phyloP scores from a whole-genome alignment of 1,140 invertebrate species.

The Anadara kagoshimensis region DNA sequence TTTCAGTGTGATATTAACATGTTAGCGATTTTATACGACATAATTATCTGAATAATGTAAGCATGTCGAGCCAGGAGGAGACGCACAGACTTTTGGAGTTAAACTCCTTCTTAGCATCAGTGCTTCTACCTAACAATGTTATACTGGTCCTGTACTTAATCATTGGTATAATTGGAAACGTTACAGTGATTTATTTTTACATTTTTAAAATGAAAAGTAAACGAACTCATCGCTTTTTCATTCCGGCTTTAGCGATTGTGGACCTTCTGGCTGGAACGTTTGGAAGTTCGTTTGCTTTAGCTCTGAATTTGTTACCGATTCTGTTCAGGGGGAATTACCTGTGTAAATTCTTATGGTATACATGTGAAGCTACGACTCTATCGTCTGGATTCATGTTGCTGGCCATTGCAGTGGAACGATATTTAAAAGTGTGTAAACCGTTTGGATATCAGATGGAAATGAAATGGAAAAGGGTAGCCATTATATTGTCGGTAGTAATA shows the following conservation, averaged over 20 bases:
- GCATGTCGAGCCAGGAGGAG: no score
- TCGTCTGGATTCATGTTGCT: slow-evolving; percentile 31
- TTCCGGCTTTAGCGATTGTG: slow-evolving; percentile 26
- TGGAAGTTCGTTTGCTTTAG: slow-evolving; percentile 29
- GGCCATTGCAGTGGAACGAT: slow-evolving; percentile 32
- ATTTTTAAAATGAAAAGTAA: slow-evolving; percentile 15
- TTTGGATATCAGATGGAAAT: slow-evolving; percentile 27
- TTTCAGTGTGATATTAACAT: no score
- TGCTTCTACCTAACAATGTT: slow-evolving; percentile 27
- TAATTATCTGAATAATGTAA: no score
- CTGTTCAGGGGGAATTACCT: slow-evolving; percentile 24
- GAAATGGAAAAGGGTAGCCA: slow-evolving; percentile 11
- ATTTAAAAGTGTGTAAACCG: slow-evolving; percentile 35
- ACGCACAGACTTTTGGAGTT: slow-evolving; percentile 6
- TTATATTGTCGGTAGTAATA: slow-evolving; percentile 12
- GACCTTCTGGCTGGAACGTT: slow-evolving; percentile 31
- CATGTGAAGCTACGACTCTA: slow-evolving; percentile 25
- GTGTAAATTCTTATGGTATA: slow-evolving; percentile 37
- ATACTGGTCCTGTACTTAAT: slow-evolving; percentile 32
- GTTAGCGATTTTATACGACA: no score
- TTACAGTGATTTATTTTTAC: slow-evolving; percentile 24
- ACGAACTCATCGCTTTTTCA: slow-evolving; percentile 30
- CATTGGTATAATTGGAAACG: slow-evolving; percentile 30
- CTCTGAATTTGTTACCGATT: slow-evolving; percentile 28
- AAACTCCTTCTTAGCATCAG: slow-evolving; percentile 16